phyloP scores from a whole-genome alignment of 1,140 invertebrate species.

The Acyrthosiphon pisum region DNA sequence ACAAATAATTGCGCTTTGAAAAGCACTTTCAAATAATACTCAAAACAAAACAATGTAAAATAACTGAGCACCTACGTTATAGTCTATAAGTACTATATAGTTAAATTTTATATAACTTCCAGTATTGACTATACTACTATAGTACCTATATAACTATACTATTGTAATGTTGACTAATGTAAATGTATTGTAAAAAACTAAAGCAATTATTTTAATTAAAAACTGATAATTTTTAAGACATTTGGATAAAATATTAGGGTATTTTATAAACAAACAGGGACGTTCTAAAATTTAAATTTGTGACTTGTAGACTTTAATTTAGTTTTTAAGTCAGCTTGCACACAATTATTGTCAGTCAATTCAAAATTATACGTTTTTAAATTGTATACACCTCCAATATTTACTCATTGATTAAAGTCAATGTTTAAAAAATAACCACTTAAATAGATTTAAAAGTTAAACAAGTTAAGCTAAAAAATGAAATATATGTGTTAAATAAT shows the following conservation, averaged over 20 bases:
- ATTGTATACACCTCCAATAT: neutral
- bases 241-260: neutral
- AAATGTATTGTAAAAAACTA: too few relatives aligned
- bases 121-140: neutral
- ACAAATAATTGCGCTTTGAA: neutral
- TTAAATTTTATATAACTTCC: neutral
- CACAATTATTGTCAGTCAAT: neutral
- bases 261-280: too few relatives aligned
- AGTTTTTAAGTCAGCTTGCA: neutral
- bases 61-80: neutral
- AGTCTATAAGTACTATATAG: neutral
- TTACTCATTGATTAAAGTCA: neutral
- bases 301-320: neutral
- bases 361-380: too few relatives aligned
- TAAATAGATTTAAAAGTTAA: neutral
- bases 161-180: too few relatives aligned
- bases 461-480: neutral
- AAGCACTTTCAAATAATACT: neutral
- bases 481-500: neutral
- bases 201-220: neutral
- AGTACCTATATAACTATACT: too few relatives aligned
- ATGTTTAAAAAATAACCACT: neutral
- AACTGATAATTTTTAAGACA: neutral
- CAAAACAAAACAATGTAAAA: neutral
- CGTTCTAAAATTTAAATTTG: too few relatives aligned